Percentiles rank a stretch among this genome's conserved stretches.
phyloP scores from a whole-genome alignment of 2,797 vertebrate species.

The Rhabdomys pumilio region DNA sequence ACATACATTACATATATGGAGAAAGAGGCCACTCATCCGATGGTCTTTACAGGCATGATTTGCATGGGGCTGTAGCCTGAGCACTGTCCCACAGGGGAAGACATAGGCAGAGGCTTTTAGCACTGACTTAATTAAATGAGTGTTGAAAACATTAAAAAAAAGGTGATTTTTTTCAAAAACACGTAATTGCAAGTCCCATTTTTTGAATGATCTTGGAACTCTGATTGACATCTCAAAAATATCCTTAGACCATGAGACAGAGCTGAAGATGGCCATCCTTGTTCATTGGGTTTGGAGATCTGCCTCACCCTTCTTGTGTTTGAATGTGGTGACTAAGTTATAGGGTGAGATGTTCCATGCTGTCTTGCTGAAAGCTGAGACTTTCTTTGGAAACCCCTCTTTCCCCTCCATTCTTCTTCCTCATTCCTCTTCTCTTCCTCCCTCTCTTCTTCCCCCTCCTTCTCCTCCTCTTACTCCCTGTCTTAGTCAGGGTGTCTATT shows the following conservation, averaged over 20 bases:
- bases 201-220: conserved; percentile 39
- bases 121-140: conserved; percentile 56
- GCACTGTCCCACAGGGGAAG: neutral
- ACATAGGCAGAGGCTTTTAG: neutral
- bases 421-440: neutral
- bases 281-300: neutral
- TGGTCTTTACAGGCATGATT: neutral
- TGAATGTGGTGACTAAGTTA: neutral
- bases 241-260: conserved; percentile 23
- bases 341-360: too few species aligned
- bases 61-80: neutral
- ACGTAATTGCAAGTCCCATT: conserved; percentile 4
- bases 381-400: neutral
- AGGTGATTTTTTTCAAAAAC: conserved; percentile 43
- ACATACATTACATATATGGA: neutral
- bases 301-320: neutral
- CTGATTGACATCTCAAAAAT: conserved; percentile 17
- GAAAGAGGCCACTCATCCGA: neutral
- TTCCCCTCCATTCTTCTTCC: neutral
- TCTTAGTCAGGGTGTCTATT: too few species aligned
- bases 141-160: conserved; percentile 66
- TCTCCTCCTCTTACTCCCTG: too few species aligned
- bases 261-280: neutral
- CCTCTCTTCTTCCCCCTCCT: rapidly evolving
- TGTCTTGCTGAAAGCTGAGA: neutral